These are phyloP conservation scores for Arctocebus calabarensis DNA, from an alignment of 2,797 vertebrate genomes.

Conservation along the genomic window DNA sequence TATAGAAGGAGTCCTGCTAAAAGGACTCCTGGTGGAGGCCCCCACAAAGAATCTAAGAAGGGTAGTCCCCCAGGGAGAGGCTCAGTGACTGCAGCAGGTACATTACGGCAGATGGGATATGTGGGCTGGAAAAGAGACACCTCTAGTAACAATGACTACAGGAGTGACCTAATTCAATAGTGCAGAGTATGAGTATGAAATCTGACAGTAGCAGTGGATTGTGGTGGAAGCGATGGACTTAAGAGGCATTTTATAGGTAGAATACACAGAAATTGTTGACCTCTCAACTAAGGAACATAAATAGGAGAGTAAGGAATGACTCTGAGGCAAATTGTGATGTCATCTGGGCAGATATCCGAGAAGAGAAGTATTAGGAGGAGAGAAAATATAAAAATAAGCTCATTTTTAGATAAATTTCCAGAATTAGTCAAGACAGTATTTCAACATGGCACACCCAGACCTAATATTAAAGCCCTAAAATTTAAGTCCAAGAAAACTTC, in stretches of 20 bases:
- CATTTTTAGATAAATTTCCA: neutral
- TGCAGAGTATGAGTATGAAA: neutral
- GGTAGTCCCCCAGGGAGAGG: neutral
- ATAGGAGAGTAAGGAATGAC: neutral
- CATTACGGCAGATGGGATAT: no score
- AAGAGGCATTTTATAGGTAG: neutral
- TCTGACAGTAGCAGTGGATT: neutral
- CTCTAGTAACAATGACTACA: rapidly evolving
- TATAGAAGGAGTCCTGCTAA: neutral
- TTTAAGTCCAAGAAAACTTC: neutral
- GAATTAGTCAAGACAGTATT: neutral
- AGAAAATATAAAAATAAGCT: neutral
- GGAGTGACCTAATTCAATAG: neutral
- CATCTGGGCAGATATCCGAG: neutral
- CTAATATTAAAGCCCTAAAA: neutral
- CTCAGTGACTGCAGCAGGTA: rapidly evolving
- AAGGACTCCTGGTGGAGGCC: neutral
- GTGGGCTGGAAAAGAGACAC: neutral
- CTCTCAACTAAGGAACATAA: neutral
- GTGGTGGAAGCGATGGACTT: neutral
- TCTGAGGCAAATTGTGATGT: neutral
- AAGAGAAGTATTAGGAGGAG: neutral
- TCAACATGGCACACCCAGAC: neutral
- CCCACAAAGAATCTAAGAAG: neutral
- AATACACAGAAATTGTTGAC: neutral